Percentiles rank a stretch among this genome's conserved stretches.
Evolutionary conservation across 2,113 vertebrate genomes (phyloP).

Genomic region (Psammodynastes pulverulentus): DNA sequence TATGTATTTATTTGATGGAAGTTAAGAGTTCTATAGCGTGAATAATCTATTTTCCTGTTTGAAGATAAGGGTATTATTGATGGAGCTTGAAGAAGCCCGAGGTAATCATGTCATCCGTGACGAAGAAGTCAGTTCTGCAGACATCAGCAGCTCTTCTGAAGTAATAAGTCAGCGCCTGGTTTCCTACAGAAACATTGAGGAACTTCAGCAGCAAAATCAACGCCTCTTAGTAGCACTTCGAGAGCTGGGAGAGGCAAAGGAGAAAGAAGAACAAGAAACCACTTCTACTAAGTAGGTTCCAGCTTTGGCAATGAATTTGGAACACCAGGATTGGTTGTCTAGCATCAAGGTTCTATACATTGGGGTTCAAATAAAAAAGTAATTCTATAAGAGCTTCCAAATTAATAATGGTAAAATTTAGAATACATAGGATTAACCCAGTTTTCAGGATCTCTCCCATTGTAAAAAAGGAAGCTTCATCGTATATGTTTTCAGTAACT

Average conservation of each 20-base stretch:
- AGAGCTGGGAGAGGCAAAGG: constrained; percentile 87
- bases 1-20: neutral
- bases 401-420: neutral
- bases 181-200: constrained; percentile 90
- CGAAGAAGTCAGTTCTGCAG: constrained; percentile 85
- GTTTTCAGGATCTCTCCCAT: neutral
- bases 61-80: constrained; percentile 88
- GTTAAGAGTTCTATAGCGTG: neutral
- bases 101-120: constrained; percentile 89
- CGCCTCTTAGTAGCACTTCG: constrained; percentile 87
- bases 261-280: constrained; percentile 86
- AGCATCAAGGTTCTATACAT: neutral
- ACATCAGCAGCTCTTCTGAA: constrained; percentile 92
- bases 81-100: constrained; percentile 94
- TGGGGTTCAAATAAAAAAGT: neutral
- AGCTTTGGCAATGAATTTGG: neutral
- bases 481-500: neutral
- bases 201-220: constrained; percentile 96
- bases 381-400: neutral
- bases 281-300: constrained; percentile 75
- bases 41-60: constrained; percentile 9
- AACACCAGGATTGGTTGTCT: neutral
- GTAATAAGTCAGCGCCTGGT: constrained; percentile 93
- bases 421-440: neutral
- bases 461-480: neutral